A percentile compares a stretch with the other conserved stretches of the same genome.
phyloP scores from a whole-genome alignment of 92 coral and sea anemone genomes.

The Parazoanthus atlanticus region DNA sequence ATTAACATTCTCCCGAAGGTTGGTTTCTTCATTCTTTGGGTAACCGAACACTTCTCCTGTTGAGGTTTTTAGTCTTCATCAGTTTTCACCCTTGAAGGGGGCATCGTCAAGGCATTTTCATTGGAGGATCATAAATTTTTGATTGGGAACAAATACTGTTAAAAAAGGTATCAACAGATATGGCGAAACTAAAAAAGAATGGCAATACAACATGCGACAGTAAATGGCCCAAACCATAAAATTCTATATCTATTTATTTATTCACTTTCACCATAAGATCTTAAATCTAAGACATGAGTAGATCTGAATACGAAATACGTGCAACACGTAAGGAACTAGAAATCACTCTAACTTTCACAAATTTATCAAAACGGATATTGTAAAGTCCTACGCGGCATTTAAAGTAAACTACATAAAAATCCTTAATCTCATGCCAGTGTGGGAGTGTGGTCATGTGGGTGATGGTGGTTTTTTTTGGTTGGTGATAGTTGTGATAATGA shows the following conservation, averaged over 20 bases:
- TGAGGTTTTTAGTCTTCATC: neutral
- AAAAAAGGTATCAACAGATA: too few species aligned
- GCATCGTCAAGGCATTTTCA: neutral
- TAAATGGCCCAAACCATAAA: neutral
- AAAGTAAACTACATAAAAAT: too few species aligned
- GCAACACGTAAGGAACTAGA: too few species aligned
- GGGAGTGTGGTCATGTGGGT: neutral
- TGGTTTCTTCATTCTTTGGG: neutral
- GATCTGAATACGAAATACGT: too few species aligned
- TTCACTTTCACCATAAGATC: neutral
- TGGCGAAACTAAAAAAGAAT: too few species aligned
- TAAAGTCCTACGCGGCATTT: too few species aligned
- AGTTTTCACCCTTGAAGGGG: neutral
- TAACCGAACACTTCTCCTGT: neutral
- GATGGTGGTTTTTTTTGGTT: neutral
- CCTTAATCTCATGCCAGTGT: too few species aligned
- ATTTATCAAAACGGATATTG: too few species aligned
- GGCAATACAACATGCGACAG: neutral
- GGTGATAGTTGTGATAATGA: neutral
- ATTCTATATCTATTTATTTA: too few species aligned
- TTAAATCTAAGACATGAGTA: too few species aligned
- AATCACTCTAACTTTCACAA: too few species aligned
- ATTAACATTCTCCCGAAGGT: constrained; percentile 10
- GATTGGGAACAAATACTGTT: neutral
- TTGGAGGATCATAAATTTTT: neutral